Conservation (phyloP, 2,113 vertebrate genomes). For the Myiopsitta monachus region DNA sequence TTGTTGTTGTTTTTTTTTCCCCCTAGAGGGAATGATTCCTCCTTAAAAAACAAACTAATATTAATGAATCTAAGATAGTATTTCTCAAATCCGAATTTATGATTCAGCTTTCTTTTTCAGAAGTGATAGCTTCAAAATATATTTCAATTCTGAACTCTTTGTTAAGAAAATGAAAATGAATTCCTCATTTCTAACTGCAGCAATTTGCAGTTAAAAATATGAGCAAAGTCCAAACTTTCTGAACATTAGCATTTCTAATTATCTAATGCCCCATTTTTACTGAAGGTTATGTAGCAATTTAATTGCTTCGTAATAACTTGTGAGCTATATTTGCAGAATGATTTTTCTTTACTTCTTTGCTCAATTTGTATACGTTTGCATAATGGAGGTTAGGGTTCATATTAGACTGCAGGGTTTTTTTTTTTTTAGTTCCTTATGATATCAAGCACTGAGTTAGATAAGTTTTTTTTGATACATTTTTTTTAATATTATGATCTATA, state of each 20-base stretch:
- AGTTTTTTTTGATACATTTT: neutral
- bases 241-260: slow-evolving; percentile 62
- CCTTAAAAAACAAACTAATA: neutral
- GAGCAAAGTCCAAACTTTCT: neutral
- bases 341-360: slow-evolving; percentile 19
- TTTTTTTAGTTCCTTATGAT: neutral
- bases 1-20: neutral
- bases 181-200: slow-evolving; percentile 49
- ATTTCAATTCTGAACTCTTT: neutral
- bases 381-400: slow-evolving; percentile 28
- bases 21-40: neutral
- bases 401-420: neutral
- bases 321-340: slow-evolving; percentile 42
- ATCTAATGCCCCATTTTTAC: slow-evolving; percentile 37
- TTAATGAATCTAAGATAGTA: neutral
- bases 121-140: slow-evolving; percentile 13
- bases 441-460: neutral
- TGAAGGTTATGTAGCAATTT: slow-evolving; percentile 29
- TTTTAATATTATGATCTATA: neutral
- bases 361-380: slow-evolving; percentile 54
- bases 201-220: slow-evolving; percentile 52
- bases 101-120: neutral
- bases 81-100: neutral
- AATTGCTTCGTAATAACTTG: slow-evolving; percentile 56
- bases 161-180: slow-evolving; percentile 18